Conservation (phyloP, 2,113 vertebrate genomes). For the Pedetes capensis region DNA sequence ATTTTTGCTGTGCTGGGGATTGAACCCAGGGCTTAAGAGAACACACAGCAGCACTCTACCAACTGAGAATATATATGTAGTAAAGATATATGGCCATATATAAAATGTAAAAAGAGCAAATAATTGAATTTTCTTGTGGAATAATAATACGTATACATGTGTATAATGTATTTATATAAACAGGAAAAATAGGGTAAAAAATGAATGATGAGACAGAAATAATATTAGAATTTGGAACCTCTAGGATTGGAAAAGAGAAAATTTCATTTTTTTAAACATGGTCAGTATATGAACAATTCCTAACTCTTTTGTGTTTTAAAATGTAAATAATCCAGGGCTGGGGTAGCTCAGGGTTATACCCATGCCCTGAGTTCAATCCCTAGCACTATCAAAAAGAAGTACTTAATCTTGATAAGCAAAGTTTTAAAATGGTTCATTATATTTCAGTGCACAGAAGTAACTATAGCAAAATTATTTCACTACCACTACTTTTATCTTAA, state of each 20-base stretch:
- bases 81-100: not conserved
- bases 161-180: not conserved
- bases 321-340: not conserved
- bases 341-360: not conserved
- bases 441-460: not conserved
- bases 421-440: not conserved
- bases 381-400: not conserved
- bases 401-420: not conserved
- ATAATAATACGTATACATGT: not conserved
- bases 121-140: not conserved
- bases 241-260: not conserved
- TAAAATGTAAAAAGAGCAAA: not conserved
- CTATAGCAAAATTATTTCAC: not conserved
- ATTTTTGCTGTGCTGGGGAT: too few species aligned
- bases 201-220: not conserved
- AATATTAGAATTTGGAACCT: not conserved
- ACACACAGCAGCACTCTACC: too few species aligned
- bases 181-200: not conserved
- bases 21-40: too few species aligned
- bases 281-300: not conserved
- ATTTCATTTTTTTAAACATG: not conserved
- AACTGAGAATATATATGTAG: accelerated
- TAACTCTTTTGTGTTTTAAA: not conserved
- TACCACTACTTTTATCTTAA: not conserved
- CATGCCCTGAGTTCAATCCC: not conserved